Conservation (phyloP, 2,113 vertebrate species). For the Suncus etruscus region DNA sequence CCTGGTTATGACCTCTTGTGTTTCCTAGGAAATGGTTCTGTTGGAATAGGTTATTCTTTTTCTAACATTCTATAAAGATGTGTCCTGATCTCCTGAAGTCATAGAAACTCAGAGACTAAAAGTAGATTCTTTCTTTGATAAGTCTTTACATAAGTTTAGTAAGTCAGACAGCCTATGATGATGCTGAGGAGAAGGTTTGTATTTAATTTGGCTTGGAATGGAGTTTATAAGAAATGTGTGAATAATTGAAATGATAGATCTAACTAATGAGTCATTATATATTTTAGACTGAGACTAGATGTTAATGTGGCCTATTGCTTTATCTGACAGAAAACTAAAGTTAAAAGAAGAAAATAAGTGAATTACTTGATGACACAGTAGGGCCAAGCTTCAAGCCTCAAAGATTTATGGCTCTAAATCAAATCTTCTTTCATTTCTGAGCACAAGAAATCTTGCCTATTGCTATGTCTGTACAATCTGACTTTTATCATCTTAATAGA, state of each 20-base stretch:
- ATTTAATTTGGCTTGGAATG: not conserved
- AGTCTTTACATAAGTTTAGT: conserved; percentile 31
- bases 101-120: conserved; percentile 37
- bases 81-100: not conserved
- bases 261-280: not conserved
- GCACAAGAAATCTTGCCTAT: not conserved
- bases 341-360: not conserved
- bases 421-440: not conserved
- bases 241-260: not conserved
- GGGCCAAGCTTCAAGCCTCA: not conserved
- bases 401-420: not conserved
- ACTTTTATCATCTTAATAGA: not conserved
- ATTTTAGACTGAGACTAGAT: not conserved
- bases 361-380: not conserved
- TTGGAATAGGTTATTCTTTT: conserved; percentile 29
- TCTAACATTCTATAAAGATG: conserved; percentile 66
- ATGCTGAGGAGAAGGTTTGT: not conserved
- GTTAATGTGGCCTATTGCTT: not conserved
- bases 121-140: not conserved
- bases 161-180: not conserved
- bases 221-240: not conserved
- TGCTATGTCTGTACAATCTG: conserved; percentile 14
- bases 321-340: not conserved
- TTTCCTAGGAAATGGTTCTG: conserved; percentile 75
- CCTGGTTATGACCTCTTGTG: conserved; percentile 72